Evolutionary conservation across 35 echinoderm and acorn worm species (phyloP).

Genomic region (Stichopus chloronotus): DNA sequence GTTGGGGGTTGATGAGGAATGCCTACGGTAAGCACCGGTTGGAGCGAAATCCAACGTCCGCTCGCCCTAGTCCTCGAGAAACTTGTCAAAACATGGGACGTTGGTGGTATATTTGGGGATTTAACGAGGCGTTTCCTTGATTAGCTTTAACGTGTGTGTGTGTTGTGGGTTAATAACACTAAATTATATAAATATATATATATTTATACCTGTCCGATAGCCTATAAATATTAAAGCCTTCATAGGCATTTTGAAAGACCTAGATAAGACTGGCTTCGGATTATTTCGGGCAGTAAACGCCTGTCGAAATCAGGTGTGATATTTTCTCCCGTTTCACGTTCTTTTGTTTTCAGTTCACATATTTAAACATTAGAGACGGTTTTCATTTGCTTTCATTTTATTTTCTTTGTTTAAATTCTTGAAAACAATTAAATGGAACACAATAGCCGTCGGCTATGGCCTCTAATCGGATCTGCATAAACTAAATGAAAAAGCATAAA

Average conservation of each 20-base stretch:
- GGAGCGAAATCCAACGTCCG: conserved; percentile 31
- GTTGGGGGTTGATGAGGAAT: conserved; percentile 1
- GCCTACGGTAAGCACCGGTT: conserved; percentile 49
- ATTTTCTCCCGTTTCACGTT: background rate
- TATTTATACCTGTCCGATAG: background rate
- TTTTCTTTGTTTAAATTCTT: background rate
- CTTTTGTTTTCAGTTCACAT: too few relatives aligned
- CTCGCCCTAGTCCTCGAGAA: background rate
- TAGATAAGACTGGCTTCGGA: background rate
- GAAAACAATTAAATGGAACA: conserved; percentile 1
- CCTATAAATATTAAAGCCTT: too few relatives aligned
- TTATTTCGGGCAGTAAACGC: background rate
- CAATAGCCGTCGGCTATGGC: conserved; percentile 25
- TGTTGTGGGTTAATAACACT: background rate
- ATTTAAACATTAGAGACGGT: background rate
- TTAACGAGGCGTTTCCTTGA: conserved; percentile 42
- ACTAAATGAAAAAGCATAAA: too few relatives aligned
- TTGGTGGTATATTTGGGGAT: conserved; percentile 49
- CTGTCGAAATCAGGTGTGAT: conserved; percentile 30
- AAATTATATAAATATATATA: background rate
- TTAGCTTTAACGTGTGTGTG: conserved; percentile 30
- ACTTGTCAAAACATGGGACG: conserved; percentile 53
- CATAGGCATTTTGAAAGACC: too few relatives aligned
- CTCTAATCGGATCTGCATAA: background rate
- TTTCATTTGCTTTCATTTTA: too few relatives aligned